Conservation (phyloP, 2,888 invertebrate species). For the Brachyopa scutellaris region DNA sequence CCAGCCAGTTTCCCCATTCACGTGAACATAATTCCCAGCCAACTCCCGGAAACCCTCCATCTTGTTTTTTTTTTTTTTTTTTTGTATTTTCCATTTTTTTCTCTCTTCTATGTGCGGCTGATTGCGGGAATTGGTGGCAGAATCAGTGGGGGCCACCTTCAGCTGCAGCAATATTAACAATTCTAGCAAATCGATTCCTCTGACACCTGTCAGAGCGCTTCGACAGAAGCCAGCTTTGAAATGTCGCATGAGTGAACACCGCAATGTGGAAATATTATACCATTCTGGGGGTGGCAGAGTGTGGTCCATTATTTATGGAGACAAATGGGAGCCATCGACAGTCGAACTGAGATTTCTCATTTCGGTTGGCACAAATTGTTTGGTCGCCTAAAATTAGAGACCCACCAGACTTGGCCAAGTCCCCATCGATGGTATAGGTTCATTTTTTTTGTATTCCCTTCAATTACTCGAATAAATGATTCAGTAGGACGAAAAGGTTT, state of each 20-base stretch:
- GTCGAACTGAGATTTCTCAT: slow-evolving; percentile 56
- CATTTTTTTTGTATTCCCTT: slow-evolving; percentile 42
- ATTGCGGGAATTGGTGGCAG: slow-evolving; percentile 46
- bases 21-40: slow-evolving; percentile 61
- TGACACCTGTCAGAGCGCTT: slow-evolving; percentile 71
- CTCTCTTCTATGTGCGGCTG: slow-evolving; percentile 51
- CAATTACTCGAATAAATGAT: slow-evolving; percentile 70
- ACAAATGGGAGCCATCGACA: slow-evolving; percentile 33
- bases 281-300: not conserved
- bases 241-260: slow-evolving; percentile 70
- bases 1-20: slow-evolving; percentile 48
- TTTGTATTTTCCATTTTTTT: slow-evolving; percentile 3
- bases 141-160: slow-evolving; percentile 45
- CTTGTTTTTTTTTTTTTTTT: slow-evolving; percentile 23
- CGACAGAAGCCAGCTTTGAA: slow-evolving; percentile 72
- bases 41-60: slow-evolving; percentile 56
- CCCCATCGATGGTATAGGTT: slow-evolving; percentile 19
- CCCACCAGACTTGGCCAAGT: slow-evolving; percentile 9
- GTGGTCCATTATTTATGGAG: slow-evolving; percentile 64
- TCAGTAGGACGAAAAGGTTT: slow-evolving; percentile 66
- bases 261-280: slow-evolving; percentile 68
- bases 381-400: slow-evolving; percentile 55
- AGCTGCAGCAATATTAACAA: slow-evolving; percentile 69
- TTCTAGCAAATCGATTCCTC: slow-evolving; percentile 70
- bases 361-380: slow-evolving; percentile 20